Evolutionary conservation across 2,888 invertebrate genomes (phyloP), one percentile per base, ranked within the genome.

Genomic region (Strigamia maritima): DNA sequence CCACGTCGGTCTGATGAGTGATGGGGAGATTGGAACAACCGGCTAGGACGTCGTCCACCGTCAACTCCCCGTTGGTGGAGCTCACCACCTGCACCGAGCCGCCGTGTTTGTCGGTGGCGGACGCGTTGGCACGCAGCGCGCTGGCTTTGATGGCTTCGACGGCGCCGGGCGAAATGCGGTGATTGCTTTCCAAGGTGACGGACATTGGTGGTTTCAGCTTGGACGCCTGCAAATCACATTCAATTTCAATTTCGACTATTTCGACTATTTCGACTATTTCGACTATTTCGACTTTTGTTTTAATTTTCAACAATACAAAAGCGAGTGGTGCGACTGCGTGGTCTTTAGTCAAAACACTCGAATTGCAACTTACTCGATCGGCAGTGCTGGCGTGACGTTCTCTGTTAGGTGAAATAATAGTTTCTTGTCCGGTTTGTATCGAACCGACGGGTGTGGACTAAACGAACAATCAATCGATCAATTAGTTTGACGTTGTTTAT

Each of bases 11-110:
- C 87, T 93, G 94, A 82, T 92, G 94, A 83, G 97, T 95, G 87
- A 97, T 97, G 83, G 97, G 97, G 84, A 97, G 96, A 89, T 97
- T 97, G 87, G 97, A 97, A 89, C 97, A 96, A 81, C 96, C 97
- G 81, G 95, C 97, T 79, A 95, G 95, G 35, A 96, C 96, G 89
- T 97, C 97, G 87, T 97, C 97, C 82, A 93, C 92, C 82, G 94
- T 95, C 84, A 97, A 88, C 89, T 96, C 96, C 84, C 97, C 97
- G 88, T 97, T 97, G 83, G 97, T 97, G 82, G 97, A 97, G 88
- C 95, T 96, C 85, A 98, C 96, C 90, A 98, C 97, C 94, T 95
- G 89, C 84, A 97, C 97, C 86, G 97, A 97, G 87, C 97, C 97
- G 87, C 96, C 96, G 81, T 87, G 88, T 88, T 96, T 91, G 89